Evolutionary conservation across 1,140 invertebrate genomes (phyloP).

Genomic region (Polypedilum pembai): DNA sequence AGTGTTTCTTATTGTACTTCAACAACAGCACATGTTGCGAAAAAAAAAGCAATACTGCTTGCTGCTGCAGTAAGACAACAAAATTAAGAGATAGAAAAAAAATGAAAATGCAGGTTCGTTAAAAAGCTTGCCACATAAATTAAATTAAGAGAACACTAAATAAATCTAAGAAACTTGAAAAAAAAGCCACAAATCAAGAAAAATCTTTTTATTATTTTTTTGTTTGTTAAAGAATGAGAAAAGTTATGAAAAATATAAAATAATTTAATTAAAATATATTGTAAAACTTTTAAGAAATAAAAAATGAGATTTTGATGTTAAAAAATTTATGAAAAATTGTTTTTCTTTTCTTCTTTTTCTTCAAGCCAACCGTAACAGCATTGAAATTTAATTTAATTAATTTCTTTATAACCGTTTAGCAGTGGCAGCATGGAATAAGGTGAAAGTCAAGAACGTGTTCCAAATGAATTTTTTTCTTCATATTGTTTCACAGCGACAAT

Average conservation of each 20-base stretch:
- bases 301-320: conserved; percentile 20
- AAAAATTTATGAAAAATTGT: neutral
- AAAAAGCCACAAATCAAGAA: conserved; percentile 24
- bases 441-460: too few species aligned
- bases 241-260: neutral
- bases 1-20: neutral
- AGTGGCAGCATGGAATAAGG: too few species aligned
- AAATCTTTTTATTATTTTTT: neutral
- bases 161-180: neutral
- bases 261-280: conserved; percentile 27
- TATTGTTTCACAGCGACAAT: too few species aligned
- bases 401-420: too few species aligned
- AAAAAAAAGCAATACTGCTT: neutral
- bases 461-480: too few species aligned
- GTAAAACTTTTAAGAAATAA: conserved; percentile 22
- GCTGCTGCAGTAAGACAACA: neutral
- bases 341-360: neutral
- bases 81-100: conserved; percentile 19
- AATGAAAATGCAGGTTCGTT: neutral
- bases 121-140: conserved; percentile 16
- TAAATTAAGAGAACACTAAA: neutral
- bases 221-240: conserved; percentile 7
- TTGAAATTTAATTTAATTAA: conserved; percentile 15
- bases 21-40: neutral
- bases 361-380: neutral